Base-by-base conservation (phyloP, 2,797 vertebrate genomes). In the Parauchenoglanis ngamensis region DNA sequence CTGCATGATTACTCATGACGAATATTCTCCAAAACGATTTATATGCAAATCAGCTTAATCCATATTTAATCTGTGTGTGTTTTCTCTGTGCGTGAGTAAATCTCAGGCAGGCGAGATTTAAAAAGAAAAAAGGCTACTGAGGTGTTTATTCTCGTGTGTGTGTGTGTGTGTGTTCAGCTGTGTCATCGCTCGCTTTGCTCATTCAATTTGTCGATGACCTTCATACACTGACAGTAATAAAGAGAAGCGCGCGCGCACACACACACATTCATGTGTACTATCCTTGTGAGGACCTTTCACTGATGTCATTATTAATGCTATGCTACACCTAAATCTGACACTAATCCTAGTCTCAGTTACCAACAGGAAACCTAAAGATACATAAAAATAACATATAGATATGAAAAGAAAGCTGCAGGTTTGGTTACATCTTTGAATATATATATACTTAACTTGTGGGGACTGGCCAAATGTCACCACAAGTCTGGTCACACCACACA, bases 261-360 rank as follows among this genome's bases (percentile, higher is more conserved):
- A 31, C 56, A 90, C 98, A 5, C 73, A 23, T n/a, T n/a, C 25
- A 5, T 19, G 25, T 28, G 0, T 49, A 28, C 59, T 65, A 49
- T 49, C 25, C 1, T 82, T 65, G 23, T 31, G 44, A 31, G 80
- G 61, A 82, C 40, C 1, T 82, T 65, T 35, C 35, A 44, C n/a
- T 6, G 25, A 49, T 5, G 15, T 25, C 6, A 31, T 35, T 57
- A 57, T 56, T 11, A 78, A 57, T 79, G 54, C 54, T 25, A 65
- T 25, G 21, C 46, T 13, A 49, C 25, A 46, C 40, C 3, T 23
- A 13, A 23, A 73, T 23, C 19, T 21, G 11, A 11, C 17, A 19
- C 40, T 3, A 40, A 72, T 44, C 68, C 40, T 40, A 8, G 21
- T 0, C 46, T n/a, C 6, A 3, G 13, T 76, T n/a, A n/a, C 46